Evolutionary conservation across 2,113 vertebrate species (phyloP), one percentile per base, ranked within the genome.

Genomic region (Plestiodon gilberti): DNA sequence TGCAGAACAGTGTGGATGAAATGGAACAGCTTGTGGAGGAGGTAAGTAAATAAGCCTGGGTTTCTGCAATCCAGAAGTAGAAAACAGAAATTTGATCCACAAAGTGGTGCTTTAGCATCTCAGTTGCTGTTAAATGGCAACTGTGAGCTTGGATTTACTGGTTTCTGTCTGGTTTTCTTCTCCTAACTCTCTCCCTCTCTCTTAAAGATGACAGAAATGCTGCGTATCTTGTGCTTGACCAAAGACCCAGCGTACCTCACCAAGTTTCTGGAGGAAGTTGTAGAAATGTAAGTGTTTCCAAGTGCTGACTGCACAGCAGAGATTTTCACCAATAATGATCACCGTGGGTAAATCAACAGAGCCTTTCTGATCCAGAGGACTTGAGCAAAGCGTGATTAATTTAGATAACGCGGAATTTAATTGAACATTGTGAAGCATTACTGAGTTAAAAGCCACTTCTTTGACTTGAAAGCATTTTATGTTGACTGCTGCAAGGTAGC

Each of bases 221-320:
- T 99, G 69, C 95, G 98, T 71, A 97, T 98, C 78, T 96, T 99
- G 73, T 99, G 97, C 79, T 90, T 98, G 73, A 97, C 97, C 17
- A 98, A 98, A 95, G 98, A 99, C 79, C 95, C 98, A 0, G 96
- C 95, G 10, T 98, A 94, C 88, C 95, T 99, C 2, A 93, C 98
- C 0, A 96, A 95, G 61, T 99, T 99, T 91, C 96, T 99, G 85
- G 98, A 99, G 22, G 97, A 98, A 59, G 89, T 99, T 81, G 30
- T 99, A 74, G 95, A 95, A 87, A 71, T 93, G 99, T 99, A 93
- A 96, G 98, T 97, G 69, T 13, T 82, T 87, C n/a, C 33, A 62
- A 4, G 15, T 83, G 13, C 33, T 30, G 30, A 35, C 33, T 73
- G 30, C 20, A 59, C 33, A 67, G 77, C 81, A 14, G 1, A 0